These are phyloP conservation scores for Diarsia mendica DNA, from an alignment of 2,888 invertebrate species.

Conservation along the genomic window DNA sequence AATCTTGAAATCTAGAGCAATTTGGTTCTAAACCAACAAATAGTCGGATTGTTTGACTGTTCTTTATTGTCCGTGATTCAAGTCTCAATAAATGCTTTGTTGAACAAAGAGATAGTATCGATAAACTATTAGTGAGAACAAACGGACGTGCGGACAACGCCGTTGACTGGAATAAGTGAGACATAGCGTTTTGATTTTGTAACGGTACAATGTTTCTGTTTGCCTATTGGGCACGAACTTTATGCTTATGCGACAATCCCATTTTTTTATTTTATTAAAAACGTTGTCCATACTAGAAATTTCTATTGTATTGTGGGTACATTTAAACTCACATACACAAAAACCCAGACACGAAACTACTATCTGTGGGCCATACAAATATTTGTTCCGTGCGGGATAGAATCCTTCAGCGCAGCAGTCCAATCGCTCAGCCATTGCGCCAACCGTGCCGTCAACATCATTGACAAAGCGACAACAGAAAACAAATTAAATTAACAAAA, in stretches of 20 bases:
- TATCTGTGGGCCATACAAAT: too few species aligned
- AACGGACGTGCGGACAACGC: constrained; percentile 11
- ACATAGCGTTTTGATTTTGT: neutral
- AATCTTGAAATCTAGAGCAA: neutral
- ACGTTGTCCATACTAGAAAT: too few species aligned
- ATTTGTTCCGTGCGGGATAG: too few species aligned
- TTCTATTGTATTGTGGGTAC: too few species aligned
- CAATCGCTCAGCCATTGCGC: too few species aligned
- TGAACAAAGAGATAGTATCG: constrained; percentile 12
- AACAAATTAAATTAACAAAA: too few species aligned
- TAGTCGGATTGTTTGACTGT: neutral
- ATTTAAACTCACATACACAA: too few species aligned
- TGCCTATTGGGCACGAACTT: neutral
- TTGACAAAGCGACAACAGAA: too few species aligned
- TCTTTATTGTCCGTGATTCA: constrained; percentile 16
- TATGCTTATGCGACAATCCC: neutral
- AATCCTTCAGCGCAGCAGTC: too few species aligned
- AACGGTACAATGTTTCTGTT: neutral
- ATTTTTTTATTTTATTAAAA: too few species aligned
- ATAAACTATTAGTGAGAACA: constrained; percentile 23
- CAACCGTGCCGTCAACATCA: too few species aligned
- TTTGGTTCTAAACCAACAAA: neutral
- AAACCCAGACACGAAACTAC: too few species aligned
- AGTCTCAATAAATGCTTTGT: neutral
- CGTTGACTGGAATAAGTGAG: neutral